These are phyloP conservation scores for Phyllostomus hastatus DNA, from an alignment of 2,113 vertebrate genomes.

Conservation along the genomic window DNA sequence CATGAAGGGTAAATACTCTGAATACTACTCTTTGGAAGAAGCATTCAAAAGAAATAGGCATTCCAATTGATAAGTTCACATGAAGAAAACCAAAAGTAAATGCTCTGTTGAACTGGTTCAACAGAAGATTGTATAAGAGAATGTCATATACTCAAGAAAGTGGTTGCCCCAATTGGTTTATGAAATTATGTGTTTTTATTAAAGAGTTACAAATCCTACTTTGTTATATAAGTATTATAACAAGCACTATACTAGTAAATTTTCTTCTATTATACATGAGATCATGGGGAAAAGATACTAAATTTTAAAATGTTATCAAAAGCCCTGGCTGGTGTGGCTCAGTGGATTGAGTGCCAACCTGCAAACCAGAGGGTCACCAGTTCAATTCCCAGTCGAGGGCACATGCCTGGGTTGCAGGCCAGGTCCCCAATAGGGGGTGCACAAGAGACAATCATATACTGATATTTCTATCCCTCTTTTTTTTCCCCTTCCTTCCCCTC, in stretches of 20 bases:
- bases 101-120: neutral
- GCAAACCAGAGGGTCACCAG: no score
- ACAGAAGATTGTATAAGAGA: neutral
- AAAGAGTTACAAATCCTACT: neutral
- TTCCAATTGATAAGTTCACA: neutral
- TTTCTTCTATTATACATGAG: slow-evolving; percentile 7
- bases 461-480: no score
- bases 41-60: neutral
- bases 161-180: neutral
- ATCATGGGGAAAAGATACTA: neutral
- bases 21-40: slow-evolving; percentile 11
- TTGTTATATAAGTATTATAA: neutral
- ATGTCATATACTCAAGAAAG: neutral
- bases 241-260: neutral
- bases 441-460: no score
- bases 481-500: no score
- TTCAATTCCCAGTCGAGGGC: no score
- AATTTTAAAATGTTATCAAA: neutral
- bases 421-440: no score
- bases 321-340: no score
- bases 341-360: no score
- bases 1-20: neutral
- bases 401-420: no score
- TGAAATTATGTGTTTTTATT: neutral
- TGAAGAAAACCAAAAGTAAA: neutral